Conservation (phyloP, 2,888 invertebrate species). For the Agrotis puta region DNA sequence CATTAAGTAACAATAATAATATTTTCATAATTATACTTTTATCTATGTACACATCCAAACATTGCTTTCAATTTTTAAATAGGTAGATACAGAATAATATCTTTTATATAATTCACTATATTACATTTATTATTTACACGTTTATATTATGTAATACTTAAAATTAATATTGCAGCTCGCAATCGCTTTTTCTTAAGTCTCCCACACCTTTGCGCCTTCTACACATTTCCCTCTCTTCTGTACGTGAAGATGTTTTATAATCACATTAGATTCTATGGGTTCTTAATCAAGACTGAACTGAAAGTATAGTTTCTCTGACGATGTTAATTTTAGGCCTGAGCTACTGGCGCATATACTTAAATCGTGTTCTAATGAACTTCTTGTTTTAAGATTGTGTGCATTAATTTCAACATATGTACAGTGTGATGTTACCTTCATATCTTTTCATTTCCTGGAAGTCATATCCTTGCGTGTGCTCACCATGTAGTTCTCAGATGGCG, state of each 20-base stretch:
- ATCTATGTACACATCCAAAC: slow-evolving; percentile 84
- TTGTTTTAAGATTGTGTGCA: slow-evolving; percentile 40
- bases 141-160: slow-evolving; percentile 84
- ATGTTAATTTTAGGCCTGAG: slow-evolving; percentile 51
- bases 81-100: slow-evolving; percentile 74
- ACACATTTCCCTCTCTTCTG: slow-evolving; percentile 39
- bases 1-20: slow-evolving; percentile 86
- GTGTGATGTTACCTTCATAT: slow-evolving; percentile 59
- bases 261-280: slow-evolving; percentile 27
- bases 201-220: slow-evolving; percentile 57
- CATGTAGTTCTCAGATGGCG: slow-evolving; percentile 30
- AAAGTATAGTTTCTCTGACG: slow-evolving; percentile 33
- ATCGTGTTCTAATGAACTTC: slow-evolving; percentile 31
- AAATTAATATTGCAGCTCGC: slow-evolving; percentile 88
- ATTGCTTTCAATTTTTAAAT: slow-evolving; percentile 83
- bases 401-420: slow-evolving; percentile 52
- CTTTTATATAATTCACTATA: slow-evolving; percentile 74
- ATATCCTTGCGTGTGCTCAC: slow-evolving; percentile 38
- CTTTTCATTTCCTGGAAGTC: slow-evolving; percentile 37
- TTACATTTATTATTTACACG: slow-evolving; percentile 82
- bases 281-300: slow-evolving; percentile 42
- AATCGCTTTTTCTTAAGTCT: slow-evolving; percentile 76
- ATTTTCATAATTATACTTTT: slow-evolving; percentile 79
- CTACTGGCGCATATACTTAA: slow-evolving; percentile 27
- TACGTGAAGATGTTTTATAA: slow-evolving; percentile 48